A percentile compares a stretch with the other conserved stretches of the same genome.
These are phyloP conservation scores for Acronicta alni DNA, from an alignment of 2,888 invertebrate species.

Conservation along the genomic window DNA sequence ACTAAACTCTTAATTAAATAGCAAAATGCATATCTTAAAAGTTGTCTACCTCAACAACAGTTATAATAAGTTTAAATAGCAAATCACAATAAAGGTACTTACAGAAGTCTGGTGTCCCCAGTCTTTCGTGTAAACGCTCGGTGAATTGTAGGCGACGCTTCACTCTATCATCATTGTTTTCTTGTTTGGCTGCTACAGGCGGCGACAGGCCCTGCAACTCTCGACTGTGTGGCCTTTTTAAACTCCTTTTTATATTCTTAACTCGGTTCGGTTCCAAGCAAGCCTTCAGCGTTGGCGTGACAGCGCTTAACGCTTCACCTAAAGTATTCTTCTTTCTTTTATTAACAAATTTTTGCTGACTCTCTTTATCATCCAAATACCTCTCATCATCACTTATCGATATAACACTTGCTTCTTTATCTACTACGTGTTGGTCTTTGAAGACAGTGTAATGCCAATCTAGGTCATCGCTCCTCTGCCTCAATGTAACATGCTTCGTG, in stretches of 20 bases:
- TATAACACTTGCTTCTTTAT: conserved; percentile 53
- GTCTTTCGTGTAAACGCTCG: conserved; percentile 59
- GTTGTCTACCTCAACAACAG: no score
- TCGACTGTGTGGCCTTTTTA: conserved; percentile 79
- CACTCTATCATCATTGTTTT: conserved; percentile 63
- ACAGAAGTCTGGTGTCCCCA: conserved; percentile 70
- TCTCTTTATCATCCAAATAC: conserved; percentile 27
- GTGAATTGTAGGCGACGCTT: conserved; percentile 67
- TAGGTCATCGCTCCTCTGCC: conserved; percentile 60
- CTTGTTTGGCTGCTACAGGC: conserved; percentile 35
- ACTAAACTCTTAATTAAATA: background rate
- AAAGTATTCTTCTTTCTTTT: conserved; percentile 52
- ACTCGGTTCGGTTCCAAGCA: conserved; percentile 65
- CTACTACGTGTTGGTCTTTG: conserved; percentile 56
- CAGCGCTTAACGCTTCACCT: conserved; percentile 45
- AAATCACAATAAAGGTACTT: conserved; percentile 59
- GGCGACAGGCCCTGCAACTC: conserved; percentile 78
- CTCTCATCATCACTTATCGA: conserved; percentile 66
- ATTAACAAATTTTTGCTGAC: conserved; percentile 34
- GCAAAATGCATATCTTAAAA: background rate
- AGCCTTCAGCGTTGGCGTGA: conserved; percentile 65
- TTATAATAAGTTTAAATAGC: no score
- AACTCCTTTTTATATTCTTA: conserved; percentile 79
- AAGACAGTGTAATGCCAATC: conserved; percentile 70
- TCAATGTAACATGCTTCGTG: conserved; percentile 67